Evolutionary conservation across 2,888 invertebrate species (phyloP).

Genomic region (Megaustenia siamemsis): DNA sequence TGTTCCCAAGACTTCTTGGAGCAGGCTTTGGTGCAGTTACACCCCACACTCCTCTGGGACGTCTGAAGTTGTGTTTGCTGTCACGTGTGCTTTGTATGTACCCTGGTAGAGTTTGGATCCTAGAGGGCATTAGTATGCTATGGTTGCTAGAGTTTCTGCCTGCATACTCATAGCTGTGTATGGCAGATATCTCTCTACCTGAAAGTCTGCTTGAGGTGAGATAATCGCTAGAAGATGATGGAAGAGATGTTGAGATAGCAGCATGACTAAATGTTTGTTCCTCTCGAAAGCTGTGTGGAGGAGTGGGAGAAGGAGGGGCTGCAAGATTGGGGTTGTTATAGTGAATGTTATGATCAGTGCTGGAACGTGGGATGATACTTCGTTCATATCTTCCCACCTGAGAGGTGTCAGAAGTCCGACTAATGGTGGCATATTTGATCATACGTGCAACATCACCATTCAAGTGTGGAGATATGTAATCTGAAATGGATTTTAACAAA

Average conservation of each 20-base stretch:
- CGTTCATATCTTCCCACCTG: conserved; percentile 13
- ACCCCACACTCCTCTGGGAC: conserved; percentile 47
- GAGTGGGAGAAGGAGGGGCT: conserved; percentile 51
- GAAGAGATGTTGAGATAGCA: conserved; percentile 22
- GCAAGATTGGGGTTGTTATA: conserved; percentile 42
- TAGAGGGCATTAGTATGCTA: background rate
- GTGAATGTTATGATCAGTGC: conserved; percentile 57
- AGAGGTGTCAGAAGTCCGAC: background rate
- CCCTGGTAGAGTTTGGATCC: conserved; percentile 23
- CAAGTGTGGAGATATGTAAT: conserved; percentile 15
- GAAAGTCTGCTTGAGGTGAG: background rate
- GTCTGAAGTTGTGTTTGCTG: conserved; percentile 36
- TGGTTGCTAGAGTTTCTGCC: background rate
- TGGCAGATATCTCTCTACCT: conserved; percentile 13
- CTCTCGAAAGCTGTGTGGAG: conserved; percentile 46
- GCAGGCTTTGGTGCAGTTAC: conserved; percentile 36
- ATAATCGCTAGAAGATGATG: conserved; percentile 41
- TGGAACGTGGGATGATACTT: conserved; percentile 55
- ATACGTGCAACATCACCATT: conserved; percentile 34
- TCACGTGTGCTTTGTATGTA: conserved; percentile 30
- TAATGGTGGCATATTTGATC: conserved; percentile 21
- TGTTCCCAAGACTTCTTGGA: conserved; percentile 22
- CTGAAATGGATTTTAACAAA: too few species aligned
- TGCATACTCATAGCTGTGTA: conserved; percentile 21
- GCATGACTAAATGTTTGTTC: conserved; percentile 12